Conservation (phyloP, 2,113 vertebrate species). For the Sarotherodon lohbergeri region DNA sequence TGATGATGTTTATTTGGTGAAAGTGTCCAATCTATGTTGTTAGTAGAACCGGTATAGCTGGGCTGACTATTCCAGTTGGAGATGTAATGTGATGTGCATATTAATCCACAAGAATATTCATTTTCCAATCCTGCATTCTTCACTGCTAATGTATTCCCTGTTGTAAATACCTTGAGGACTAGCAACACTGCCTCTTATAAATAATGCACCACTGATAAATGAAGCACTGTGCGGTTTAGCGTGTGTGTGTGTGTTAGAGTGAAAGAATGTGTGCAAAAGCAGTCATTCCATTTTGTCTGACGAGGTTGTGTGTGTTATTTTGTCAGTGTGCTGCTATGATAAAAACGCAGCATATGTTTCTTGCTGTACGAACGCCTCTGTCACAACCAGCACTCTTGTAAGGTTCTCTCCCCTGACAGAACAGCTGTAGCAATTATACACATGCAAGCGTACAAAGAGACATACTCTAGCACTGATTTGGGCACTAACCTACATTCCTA, state of each 20-base stretch:
- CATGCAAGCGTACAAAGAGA: neutral
- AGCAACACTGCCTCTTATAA: slow-evolving; percentile 44
- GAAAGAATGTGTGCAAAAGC: slow-evolving; percentile 6
- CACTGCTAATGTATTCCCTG: slow-evolving; percentile 49
- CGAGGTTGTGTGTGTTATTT: slow-evolving; percentile 2
- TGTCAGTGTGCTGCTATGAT: slow-evolving; percentile 20
- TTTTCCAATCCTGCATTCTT: slow-evolving; percentile 41
- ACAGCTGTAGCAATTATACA: slow-evolving; percentile 51
- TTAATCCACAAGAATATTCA: slow-evolving; percentile 55
- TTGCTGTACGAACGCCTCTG: slow-evolving; percentile 18
- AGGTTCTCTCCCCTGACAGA: slow-evolving; percentile 48
- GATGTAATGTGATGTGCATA: slow-evolving; percentile 46
- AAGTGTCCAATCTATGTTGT: neutral
- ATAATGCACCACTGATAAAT: slow-evolving; percentile 64
- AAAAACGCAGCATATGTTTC: slow-evolving; percentile 55
- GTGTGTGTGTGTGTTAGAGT: neutral
- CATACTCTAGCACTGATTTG: neutral
- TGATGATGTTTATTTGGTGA: neutral
- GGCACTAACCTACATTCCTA: neutral
- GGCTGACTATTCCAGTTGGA: slow-evolving; percentile 19
- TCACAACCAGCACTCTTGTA: slow-evolving; percentile 42
- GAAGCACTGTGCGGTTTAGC: slow-evolving; percentile 3
- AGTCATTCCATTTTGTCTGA: slow-evolving; percentile 30
- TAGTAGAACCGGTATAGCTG: neutral
- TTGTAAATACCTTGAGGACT: slow-evolving; percentile 58